Evolutionary conservation across 2,113 vertebrate genomes (phyloP).

Genomic region (Protomyctophum bolini): DNA sequence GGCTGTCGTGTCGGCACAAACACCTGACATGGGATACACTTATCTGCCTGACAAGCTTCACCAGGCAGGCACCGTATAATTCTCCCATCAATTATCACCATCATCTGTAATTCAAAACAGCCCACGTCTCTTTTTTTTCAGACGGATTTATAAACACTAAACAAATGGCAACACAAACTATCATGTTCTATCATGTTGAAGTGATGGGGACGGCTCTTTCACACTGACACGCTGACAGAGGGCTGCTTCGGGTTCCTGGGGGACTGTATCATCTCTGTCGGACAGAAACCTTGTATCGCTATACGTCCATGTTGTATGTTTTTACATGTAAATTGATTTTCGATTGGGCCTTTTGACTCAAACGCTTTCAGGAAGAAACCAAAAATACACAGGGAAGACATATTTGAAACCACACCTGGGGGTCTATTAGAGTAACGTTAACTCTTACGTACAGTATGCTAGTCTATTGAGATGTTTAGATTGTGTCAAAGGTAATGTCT

Average conservation of each 20-base stretch:
- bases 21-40: slow-evolving; percentile 60
- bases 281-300: no score
- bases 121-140: slow-evolving; percentile 40
- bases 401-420: no score
- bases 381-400: no score
- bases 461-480: no score
- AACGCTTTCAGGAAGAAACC: no score
- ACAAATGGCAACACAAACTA: slow-evolving; percentile 37
- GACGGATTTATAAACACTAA: slow-evolving; percentile 48
- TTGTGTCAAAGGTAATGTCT: no score
- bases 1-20: slow-evolving; percentile 44
- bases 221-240: slow-evolving; percentile 6
- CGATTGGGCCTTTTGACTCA: no score
- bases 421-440: no score
- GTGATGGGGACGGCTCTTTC: slow-evolving; percentile 6
- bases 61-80: slow-evolving; percentile 43
- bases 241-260: slow-evolving; percentile 10
- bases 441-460: no score
- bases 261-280: no score
- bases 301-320: no score
- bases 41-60: slow-evolving; percentile 49
- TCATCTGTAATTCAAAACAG: slow-evolving; percentile 48
- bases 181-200: slow-evolving; percentile 9
- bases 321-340: no score
- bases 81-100: slow-evolving; percentile 53